Conservation (phyloP, 2,888 invertebrate species). For the Lycaena phlaeas region DNA sequence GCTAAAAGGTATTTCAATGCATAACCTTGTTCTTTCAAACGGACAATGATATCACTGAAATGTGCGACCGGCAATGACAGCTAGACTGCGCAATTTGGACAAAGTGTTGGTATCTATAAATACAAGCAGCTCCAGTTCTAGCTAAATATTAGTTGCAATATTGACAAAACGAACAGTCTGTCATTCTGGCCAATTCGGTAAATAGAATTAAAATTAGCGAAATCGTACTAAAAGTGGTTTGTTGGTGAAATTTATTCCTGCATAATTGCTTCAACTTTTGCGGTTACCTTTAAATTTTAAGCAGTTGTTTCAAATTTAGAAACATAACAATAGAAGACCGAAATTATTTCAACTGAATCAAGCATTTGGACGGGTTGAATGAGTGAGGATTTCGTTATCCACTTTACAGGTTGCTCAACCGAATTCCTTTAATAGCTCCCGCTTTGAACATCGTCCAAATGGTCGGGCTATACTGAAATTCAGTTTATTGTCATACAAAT, state of each 20-base stretch:
- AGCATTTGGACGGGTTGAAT: slow-evolving; percentile 59
- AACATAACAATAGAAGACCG: slow-evolving; percentile 66
- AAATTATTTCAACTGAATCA: slow-evolving; percentile 67
- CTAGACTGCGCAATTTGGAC: too few relatives aligned
- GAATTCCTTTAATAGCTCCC: slow-evolving; percentile 49
- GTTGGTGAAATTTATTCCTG: slow-evolving; percentile 6
- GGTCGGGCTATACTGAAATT: slow-evolving; percentile 27
- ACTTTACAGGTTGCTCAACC: slow-evolving; percentile 54
- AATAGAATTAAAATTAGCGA: background rate
- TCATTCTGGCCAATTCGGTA: too few relatives aligned
- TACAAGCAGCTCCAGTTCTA: too few relatives aligned
- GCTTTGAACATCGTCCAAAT: slow-evolving; percentile 42
- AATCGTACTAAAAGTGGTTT: background rate
- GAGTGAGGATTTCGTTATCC: slow-evolving; percentile 55
- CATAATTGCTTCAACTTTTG: slow-evolving; percentile 34
- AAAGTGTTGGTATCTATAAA: too few relatives aligned
- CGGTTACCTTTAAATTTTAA: slow-evolving; percentile 71
- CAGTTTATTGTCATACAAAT: slow-evolving; percentile 10
- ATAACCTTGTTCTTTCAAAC: too few relatives aligned
- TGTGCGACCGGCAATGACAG: too few relatives aligned
- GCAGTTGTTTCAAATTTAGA: slow-evolving; percentile 66
- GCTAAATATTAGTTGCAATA: too few relatives aligned
- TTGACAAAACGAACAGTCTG: too few relatives aligned
- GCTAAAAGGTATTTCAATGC: too few relatives aligned
- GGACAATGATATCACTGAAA: too few relatives aligned